Conservation (phyloP, 2,797 vertebrate genomes). For the Scomberomorus guttatus region DNA sequence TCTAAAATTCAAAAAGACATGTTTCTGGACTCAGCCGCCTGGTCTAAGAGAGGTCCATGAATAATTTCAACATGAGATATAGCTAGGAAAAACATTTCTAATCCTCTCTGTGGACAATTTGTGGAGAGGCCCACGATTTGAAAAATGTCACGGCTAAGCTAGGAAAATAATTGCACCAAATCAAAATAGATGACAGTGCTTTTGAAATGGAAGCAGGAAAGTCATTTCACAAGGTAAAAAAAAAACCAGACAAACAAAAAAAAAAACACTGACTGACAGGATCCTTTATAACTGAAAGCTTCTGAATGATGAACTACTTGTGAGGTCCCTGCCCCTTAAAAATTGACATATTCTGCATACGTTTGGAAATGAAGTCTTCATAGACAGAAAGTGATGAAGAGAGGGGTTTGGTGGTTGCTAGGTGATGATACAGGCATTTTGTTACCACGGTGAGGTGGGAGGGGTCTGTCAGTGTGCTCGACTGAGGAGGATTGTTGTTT, state of each 20-base stretch:
- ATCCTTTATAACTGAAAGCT: not conserved
- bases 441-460: slow-evolving; percentile 42
- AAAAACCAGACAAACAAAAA: not conserved
- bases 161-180: not conserved
- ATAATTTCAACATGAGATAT: slow-evolving; percentile 1
- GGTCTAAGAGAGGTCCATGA: not conserved
- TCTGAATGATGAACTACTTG: slow-evolving; percentile 27
- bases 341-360: slow-evolving; percentile 1
- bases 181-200: slow-evolving; percentile 2
- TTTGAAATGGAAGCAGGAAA: slow-evolving; percentile 8
- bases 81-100: not conserved
- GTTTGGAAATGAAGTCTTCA: slow-evolving; percentile 20
- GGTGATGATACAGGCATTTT: slow-evolving; percentile 71
- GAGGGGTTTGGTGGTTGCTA: slow-evolving; percentile 75
- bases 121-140: not conserved
- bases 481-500: slow-evolving; percentile 31
- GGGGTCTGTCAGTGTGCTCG: slow-evolving; percentile 30
- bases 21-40: not conserved
- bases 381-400: slow-evolving; percentile 34
- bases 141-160: slow-evolving; percentile 11
- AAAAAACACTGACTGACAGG: not conserved
- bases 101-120: not conserved
- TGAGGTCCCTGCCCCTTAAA: slow-evolving; percentile 2
- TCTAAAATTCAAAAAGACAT: not conserved
- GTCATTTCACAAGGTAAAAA: not conserved